These are phyloP conservation scores for Argopecten irradians DNA, from an alignment of 1,140 invertebrate genomes.

Conservation along the genomic window DNA sequence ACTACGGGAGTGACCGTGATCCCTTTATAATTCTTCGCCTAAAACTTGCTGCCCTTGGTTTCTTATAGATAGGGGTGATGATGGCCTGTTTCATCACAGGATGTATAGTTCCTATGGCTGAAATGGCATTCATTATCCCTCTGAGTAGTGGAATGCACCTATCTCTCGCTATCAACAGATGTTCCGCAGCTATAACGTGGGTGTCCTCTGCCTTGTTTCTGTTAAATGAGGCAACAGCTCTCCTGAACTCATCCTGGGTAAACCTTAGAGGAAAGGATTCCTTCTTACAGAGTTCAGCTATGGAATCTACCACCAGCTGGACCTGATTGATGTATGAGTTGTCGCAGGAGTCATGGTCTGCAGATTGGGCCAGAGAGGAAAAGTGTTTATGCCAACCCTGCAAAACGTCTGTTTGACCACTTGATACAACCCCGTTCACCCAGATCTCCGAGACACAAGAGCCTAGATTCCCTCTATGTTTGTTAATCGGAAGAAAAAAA, in stretches of 20 bases:
- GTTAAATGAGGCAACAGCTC: neutral
- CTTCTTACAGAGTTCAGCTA: too few relatives aligned
- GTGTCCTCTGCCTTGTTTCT: slow-evolving; percentile 18
- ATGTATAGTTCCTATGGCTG: neutral
- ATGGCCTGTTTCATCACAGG: slow-evolving; percentile 20
- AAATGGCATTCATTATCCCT: neutral
- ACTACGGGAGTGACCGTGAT: slow-evolving; percentile 30
- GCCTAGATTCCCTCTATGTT: too few relatives aligned
- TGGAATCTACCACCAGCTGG: too few relatives aligned
- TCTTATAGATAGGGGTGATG: slow-evolving; percentile 30
- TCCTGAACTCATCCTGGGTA: neutral
- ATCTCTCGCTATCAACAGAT: slow-evolving; percentile 17
- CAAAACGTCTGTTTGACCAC: too few relatives aligned
- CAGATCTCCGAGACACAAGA: too few relatives aligned
- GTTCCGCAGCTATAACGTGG: neutral
- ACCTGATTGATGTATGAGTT: too few relatives aligned
- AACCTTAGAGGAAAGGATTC: neutral
- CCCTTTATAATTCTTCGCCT: slow-evolving; percentile 34
- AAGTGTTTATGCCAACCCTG: too few relatives aligned
- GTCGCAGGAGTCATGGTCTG: too few relatives aligned
- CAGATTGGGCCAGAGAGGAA: too few relatives aligned
- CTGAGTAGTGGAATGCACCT: neutral
- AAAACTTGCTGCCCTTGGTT: neutral
- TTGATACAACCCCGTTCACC: too few relatives aligned
- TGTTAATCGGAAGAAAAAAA: too few relatives aligned